Conservation (phyloP, 92 coral and sea anemone species). For the Zoanthus solanderi region DNA sequence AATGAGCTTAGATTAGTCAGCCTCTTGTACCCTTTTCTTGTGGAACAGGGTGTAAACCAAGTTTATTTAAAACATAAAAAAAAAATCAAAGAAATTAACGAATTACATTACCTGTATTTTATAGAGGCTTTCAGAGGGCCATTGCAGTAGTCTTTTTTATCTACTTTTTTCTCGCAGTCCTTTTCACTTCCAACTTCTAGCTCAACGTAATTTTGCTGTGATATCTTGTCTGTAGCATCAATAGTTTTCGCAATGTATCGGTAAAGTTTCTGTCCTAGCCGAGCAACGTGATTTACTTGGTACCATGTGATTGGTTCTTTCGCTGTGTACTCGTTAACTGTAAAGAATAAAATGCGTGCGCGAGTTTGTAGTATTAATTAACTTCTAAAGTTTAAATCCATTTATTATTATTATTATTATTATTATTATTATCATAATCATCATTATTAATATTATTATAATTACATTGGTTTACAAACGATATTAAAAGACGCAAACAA, state of each 20-base stretch:
- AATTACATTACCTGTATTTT: constrained; percentile 72
- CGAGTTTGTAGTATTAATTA: not conserved
- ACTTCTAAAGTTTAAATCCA: not conserved
- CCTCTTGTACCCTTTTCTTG: no score
- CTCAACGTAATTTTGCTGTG: constrained; percentile 45
- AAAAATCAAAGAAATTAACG: not conserved
- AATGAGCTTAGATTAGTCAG: no score
- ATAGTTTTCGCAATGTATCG: constrained; percentile 73
- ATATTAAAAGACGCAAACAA: no score
- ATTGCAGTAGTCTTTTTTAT: constrained; percentile 64
- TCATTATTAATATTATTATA: no score
- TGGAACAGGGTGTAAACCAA: not conserved
- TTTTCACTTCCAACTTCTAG: constrained; percentile 65
- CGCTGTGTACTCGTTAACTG: constrained; percentile 65
- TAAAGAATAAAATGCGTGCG: not conserved
- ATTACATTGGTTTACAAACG: no score
- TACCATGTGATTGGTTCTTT: constrained; percentile 79
- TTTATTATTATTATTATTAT: no score
- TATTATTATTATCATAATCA: no score
- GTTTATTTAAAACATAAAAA: not conserved
- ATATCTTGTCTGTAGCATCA: constrained; percentile 51
- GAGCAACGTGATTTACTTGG: constrained; percentile 42
- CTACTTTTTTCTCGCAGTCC: constrained; percentile 58
- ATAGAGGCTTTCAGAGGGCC: constrained; percentile 73
- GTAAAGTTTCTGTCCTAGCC: constrained; percentile 55